Base-by-base conservation (phyloP, 1,140 invertebrate species). In the Halictus rubicundus region DNA sequence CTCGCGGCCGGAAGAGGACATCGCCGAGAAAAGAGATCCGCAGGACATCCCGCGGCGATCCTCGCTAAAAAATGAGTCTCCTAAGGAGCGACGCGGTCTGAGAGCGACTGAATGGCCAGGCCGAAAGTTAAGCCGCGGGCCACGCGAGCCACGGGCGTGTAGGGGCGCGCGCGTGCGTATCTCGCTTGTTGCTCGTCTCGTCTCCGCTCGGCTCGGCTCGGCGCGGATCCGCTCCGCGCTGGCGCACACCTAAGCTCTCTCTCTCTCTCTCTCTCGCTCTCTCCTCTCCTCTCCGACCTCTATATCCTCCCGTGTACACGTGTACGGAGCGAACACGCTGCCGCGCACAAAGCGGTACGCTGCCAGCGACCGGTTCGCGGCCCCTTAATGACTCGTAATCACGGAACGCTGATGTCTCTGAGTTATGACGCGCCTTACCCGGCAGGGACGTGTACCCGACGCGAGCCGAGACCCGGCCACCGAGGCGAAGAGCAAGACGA, bases 341-440 rank as follows among this genome's bases (percentile, higher is more conserved):
- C 42, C 80, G 77, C 75, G 80, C 87, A 88, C 32, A 87, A 88
- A 39, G 37, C 66, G 76, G 76, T 80, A 78, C 49, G 64, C 83
- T 85, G 78, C 85, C 85, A 82, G 85, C 86, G 88, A 89, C 88
- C 87, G 88, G 88, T 88, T 89, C 86, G 86, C 88, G 82, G 88
- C 72, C 78, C 72, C 87, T 88, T 89, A 89, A 89, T 89, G 88
- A 89, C 88, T 89, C 88, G 88, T 89, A 89, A 89, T 89, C 88
- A 89, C 88, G 86, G 71, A 87, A 89, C 84, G 84, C 68, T 88
- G 84, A 89, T 88, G 88, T 88, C 88, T 68, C 86, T 88, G 86
- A 89, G 76, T 89, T 87, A 89, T 88, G 88, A 89, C 84, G 88
- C 87, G 77, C 70, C 81, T 75, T 78, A 66, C 77, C 63, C 72